These are phyloP conservation scores for Lerema accius DNA, from an alignment of 1,140 invertebrate species.

Conservation along the genomic window DNA sequence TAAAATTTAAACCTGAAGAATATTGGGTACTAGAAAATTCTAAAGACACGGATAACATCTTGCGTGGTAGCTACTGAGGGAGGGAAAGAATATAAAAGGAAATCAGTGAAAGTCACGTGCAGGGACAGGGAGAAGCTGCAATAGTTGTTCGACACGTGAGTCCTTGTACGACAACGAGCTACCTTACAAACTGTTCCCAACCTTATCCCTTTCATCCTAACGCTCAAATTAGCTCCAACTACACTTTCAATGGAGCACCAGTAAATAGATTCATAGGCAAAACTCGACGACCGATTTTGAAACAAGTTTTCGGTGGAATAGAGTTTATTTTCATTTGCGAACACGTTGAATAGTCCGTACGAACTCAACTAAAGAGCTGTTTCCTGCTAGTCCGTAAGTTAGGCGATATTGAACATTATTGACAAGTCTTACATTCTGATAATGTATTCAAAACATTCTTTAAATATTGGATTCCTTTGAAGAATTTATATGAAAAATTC, in stretches of 20 bases:
- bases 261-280: constrained; percentile 11
- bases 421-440: neutral
- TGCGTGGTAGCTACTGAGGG: neutral
- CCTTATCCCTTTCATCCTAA: neutral
- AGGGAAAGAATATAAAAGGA: constrained; percentile 10
- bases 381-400: constrained; percentile 20
- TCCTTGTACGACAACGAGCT: constrained; percentile 9
- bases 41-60: neutral
- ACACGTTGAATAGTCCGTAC: constrained; percentile 10
- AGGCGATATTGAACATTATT: constrained; percentile 20
- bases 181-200: neutral
- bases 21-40: neutral
- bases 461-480: neutral
- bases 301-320: neutral
- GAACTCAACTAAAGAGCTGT: constrained; percentile 22
- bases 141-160: constrained; percentile 30
- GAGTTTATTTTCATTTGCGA: neutral
- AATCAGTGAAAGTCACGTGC: constrained; percentile 25
- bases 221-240: constrained; percentile 9
- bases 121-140: constrained; percentile 12
- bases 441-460: neutral
- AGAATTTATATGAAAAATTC: neutral
- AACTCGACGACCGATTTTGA: neutral
- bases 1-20: neutral
- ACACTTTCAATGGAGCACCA: constrained; percentile 15